These are phyloP conservation scores for Paracyclopina nana DNA, from an alignment of 1,140 invertebrate genomes.

Conservation along the genomic window DNA sequence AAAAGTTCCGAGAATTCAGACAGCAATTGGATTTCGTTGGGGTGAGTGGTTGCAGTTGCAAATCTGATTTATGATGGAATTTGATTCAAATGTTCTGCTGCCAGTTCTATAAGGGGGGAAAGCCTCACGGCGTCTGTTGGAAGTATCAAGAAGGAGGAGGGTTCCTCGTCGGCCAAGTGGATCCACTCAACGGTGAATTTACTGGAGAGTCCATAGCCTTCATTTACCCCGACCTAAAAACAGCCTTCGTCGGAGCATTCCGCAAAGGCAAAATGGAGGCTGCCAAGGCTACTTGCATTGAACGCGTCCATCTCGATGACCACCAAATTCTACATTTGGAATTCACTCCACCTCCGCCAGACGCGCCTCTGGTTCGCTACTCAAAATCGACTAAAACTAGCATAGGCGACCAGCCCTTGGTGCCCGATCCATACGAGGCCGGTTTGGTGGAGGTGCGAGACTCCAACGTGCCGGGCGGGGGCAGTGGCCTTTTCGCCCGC, in stretches of 20 bases:
- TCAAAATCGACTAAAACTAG: conserved; percentile 1
- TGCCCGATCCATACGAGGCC: conserved; percentile 10
- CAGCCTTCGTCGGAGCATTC: not conserved
- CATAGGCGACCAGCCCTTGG: conserved; percentile 1
- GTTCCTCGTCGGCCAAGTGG: not conserved
- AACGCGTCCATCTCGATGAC: not conserved
- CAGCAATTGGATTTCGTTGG: conserved; percentile 9
- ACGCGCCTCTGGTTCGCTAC: not conserved
- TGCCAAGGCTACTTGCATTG: not conserved
- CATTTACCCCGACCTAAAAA: conserved; percentile 12
- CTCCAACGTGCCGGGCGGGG: not conserved
- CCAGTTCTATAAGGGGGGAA: conserved; percentile 7
- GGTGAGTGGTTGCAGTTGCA: too few species aligned
- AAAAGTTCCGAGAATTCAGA: conserved; percentile 14
- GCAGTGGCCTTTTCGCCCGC: conserved; percentile 8
- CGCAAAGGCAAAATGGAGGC: not conserved
- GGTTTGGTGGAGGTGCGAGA: not conserved
- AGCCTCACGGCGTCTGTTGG: conserved; percentile 10
- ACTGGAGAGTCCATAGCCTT: not conserved
- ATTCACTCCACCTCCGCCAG: not conserved
- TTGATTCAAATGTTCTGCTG: too few species aligned
- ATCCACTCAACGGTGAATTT: not conserved
- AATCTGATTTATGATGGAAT: too few species aligned
- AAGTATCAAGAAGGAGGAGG: conserved; percentile 12
- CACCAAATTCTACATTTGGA: not conserved